phyloP scores from a whole-genome alignment of 1,140 invertebrate genomes.

The Tetraneura akinire region DNA sequence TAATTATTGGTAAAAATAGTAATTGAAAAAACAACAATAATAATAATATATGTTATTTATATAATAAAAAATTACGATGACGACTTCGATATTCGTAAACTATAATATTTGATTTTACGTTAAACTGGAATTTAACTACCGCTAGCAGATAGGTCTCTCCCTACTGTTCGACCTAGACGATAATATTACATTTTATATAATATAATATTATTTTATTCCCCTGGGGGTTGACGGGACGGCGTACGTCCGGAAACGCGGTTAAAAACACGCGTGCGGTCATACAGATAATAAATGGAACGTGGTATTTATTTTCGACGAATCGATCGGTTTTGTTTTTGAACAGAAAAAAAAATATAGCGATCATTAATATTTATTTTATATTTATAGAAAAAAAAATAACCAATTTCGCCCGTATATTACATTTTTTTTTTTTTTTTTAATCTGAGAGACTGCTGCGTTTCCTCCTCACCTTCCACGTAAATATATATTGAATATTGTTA shows the following conservation, averaged over 20 bases:
- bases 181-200: too few species aligned
- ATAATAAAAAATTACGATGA: too few species aligned
- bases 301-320: constrained; percentile 22
- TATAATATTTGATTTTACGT: too few species aligned
- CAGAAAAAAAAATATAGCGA: background rate
- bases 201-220: constrained; percentile 14
- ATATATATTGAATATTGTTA: constrained; percentile 14
- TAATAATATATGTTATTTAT: too few species aligned
- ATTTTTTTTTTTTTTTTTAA: background rate
- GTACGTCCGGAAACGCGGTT: background rate
- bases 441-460: background rate
- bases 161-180: too few species aligned
- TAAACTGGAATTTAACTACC: background rate
- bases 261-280: constrained; percentile 2
- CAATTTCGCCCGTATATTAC: too few species aligned
- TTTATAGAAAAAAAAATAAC: background rate
- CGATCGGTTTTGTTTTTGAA: background rate
- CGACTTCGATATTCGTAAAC: too few species aligned
- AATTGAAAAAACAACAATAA: too few species aligned
- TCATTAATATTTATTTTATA: constrained; percentile 17
- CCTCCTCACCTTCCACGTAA: background rate
- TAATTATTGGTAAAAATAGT: too few species aligned
- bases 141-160: too few species aligned
- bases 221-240: background rate
- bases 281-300: constrained; percentile 27